Conservation (phyloP, 2,113 vertebrate species). For the Mustela nigripes region DNA sequence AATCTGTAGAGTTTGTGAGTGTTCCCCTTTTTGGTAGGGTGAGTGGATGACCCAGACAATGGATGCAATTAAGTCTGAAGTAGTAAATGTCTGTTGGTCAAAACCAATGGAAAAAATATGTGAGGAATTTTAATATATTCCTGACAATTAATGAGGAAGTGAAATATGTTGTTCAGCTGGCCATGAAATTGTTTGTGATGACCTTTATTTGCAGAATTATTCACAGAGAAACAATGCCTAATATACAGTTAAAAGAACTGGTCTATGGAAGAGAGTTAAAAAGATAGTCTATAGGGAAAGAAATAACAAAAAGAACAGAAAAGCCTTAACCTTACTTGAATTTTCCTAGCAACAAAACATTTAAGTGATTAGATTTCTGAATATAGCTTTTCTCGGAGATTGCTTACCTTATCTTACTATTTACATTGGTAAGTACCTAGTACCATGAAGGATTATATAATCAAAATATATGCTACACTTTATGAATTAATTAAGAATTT, state of each 20-base stretch:
- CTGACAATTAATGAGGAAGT: conserved; percentile 49
- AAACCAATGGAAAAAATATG: neutral
- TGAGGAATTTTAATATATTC: conserved; percentile 43
- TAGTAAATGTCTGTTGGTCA: neutral
- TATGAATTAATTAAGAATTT: neutral
- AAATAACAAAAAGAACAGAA: conserved; percentile 3
- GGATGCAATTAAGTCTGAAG: neutral
- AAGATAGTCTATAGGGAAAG: neutral
- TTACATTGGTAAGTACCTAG: neutral
- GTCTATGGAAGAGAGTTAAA: neutral
- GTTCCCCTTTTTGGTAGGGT: neutral
- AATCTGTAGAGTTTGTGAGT: neutral
- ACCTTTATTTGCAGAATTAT: conserved; percentile 45
- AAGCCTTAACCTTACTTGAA: neutral
- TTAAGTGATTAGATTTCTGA: neutral
- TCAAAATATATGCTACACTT: neutral
- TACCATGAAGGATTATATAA: neutral
- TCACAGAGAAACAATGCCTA: conserved; percentile 22
- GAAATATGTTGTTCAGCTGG: conserved; percentile 44
- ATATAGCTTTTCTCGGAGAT: neutral
- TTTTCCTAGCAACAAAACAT: neutral
- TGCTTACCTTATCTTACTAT: neutral
- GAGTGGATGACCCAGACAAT: neutral
- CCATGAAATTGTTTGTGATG: conserved; percentile 41
- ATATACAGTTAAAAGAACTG: conserved; percentile 3